A percentile compares a stretch with the other conserved stretches of the same genome.
phyloP scores from a whole-genome alignment of 2,888 invertebrate genomes.

The Epinotia brunnichana region DNA sequence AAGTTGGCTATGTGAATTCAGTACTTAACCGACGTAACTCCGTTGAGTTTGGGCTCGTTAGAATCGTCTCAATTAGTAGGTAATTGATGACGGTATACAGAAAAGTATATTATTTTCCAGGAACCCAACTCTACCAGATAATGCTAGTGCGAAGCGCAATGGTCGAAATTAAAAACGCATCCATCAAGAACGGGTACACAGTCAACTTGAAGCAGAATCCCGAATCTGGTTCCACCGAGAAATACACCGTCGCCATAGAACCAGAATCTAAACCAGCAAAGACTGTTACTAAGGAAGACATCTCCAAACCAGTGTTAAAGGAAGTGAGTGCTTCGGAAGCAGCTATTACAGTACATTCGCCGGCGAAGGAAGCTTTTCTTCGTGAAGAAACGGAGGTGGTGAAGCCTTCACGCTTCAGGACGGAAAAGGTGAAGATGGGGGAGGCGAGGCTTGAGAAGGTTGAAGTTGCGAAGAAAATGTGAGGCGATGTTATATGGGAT shows the following conservation, averaged over 20 bases:
- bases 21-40: too few relatives aligned
- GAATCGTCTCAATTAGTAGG: too few relatives aligned
- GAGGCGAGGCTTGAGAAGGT: slow-evolving; percentile 21
- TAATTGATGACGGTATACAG: too few relatives aligned
- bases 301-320: slow-evolving; percentile 3
- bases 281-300: slow-evolving; percentile 10
- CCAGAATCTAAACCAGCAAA: slow-evolving; percentile 15
- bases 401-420: slow-evolving; percentile 9
- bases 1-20: too few relatives aligned
- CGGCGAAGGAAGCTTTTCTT: slow-evolving; percentile 24
- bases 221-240: slow-evolving; percentile 15
- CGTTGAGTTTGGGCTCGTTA: too few relatives aligned
- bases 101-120: too few relatives aligned
- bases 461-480: slow-evolving; percentile 28
- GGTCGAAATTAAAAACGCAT: slow-evolving; percentile 59
- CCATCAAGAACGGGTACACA: slow-evolving; percentile 48
- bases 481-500: not conserved
- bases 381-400: not conserved
- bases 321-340: not conserved
- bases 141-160: slow-evolving; percentile 67
- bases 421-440: slow-evolving; percentile 26
- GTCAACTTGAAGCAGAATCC: slow-evolving; percentile 26
- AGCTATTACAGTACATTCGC: slow-evolving; percentile 15
- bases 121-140: slow-evolving; percentile 64
- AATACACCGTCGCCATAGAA: slow-evolving; percentile 30